These are phyloP conservation scores for Heliconius himera DNA, from an alignment of 1,140 invertebrate species.

Conservation along the genomic window DNA sequence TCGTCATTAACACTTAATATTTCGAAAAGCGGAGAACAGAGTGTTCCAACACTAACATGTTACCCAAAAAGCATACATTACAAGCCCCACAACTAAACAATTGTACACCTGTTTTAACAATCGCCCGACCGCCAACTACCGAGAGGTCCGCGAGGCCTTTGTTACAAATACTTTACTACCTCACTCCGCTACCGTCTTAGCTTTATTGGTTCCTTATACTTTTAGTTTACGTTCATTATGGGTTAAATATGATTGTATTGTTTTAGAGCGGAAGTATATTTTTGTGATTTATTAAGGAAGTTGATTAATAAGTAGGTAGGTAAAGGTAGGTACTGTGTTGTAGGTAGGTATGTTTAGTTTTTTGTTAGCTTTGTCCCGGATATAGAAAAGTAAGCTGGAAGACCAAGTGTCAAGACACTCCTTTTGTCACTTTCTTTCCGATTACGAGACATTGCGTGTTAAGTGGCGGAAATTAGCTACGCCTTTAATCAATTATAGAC, in stretches of 20 bases:
- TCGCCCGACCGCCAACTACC: conserved; percentile 55
- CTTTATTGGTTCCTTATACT: conserved; percentile 52
- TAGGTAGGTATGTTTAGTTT: too few relatives aligned
- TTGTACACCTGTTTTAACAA: conserved; percentile 61
- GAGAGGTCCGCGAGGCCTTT: conserved; percentile 48
- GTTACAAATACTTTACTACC: conserved; percentile 48
- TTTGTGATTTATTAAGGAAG: conserved; percentile 17
- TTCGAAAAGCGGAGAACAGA: not conserved
- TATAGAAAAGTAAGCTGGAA: too few relatives aligned
- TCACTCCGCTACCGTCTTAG: conserved; percentile 49
- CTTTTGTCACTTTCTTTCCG: too few relatives aligned
- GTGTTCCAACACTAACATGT: not conserved
- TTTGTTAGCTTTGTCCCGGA: too few relatives aligned
- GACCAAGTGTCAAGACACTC: too few relatives aligned
- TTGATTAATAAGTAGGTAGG: not conserved
- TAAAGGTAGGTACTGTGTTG: not conserved
- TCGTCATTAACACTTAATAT: too few relatives aligned
- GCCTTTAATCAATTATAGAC: too few relatives aligned
- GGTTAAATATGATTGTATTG: conserved; percentile 38
- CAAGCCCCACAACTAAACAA: not conserved
- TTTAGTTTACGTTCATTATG: conserved; percentile 39
- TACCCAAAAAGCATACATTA: not conserved
- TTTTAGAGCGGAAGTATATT: conserved; percentile 3
- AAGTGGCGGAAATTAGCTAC: too few relatives aligned
- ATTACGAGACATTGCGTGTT: too few relatives aligned